These are phyloP conservation scores for Drosophila tanythrix DNA, from an alignment of 2,888 invertebrate species.

Conservation along the genomic window DNA sequence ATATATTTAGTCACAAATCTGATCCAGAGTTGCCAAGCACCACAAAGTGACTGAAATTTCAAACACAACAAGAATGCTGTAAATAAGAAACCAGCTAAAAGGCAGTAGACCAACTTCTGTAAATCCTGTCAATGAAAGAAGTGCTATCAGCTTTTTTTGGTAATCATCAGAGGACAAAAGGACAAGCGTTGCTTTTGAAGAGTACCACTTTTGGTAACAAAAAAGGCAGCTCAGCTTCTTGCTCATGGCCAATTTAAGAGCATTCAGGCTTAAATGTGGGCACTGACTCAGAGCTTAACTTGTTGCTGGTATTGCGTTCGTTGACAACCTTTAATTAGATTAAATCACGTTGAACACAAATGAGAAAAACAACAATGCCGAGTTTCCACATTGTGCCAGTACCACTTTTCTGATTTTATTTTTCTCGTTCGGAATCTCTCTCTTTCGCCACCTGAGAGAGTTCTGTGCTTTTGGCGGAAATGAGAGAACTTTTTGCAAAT, in stretches of 20 bases:
- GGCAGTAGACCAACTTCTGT: background rate
- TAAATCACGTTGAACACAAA: background rate
- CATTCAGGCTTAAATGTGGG: background rate
- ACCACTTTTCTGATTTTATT: background rate
- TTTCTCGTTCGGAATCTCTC: background rate
- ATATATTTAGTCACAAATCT: constrained; percentile 60
- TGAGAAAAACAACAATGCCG: background rate
- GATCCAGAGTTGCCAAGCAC: constrained; percentile 40
- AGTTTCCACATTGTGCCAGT: background rate
- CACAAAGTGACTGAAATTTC: constrained; percentile 7
- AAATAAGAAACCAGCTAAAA: background rate
- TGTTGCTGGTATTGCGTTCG: constrained; percentile 5
- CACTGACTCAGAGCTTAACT: constrained; percentile 17
- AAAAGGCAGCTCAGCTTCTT: background rate
- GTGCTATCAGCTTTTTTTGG: background rate
- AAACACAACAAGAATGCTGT: constrained; percentile 9
- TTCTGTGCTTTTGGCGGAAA: constrained; percentile 48
- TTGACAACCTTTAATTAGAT: background rate
- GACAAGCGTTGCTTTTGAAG: constrained; percentile 1
- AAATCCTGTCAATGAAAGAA: background rate
- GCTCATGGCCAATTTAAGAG: constrained; percentile 29
- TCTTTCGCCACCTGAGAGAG: background rate
- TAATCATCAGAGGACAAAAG: background rate
- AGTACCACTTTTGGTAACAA: background rate
- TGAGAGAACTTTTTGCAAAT: constrained; percentile 53